These are phyloP conservation scores for Ips typographus DNA, from an alignment of 1,140 invertebrate species.

Conservation along the genomic window DNA sequence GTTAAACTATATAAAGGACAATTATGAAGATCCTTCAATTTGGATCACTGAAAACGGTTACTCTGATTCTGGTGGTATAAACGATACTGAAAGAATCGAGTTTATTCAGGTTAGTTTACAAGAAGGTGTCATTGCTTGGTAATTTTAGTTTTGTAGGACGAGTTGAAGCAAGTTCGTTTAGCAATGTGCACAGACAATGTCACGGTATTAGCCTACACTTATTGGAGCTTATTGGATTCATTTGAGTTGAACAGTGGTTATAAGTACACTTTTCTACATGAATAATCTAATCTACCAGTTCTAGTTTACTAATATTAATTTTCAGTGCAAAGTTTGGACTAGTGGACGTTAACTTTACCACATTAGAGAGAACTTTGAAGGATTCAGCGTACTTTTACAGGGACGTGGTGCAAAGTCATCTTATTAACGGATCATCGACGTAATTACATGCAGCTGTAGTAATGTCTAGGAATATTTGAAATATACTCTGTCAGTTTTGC, in stretches of 20 bases:
- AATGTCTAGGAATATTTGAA: no score
- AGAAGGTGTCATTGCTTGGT: background rate
- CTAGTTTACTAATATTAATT: conserved; percentile 4
- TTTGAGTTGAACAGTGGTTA: conserved; percentile 60
- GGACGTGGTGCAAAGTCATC: conserved; percentile 14
- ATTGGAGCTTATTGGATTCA: conserved; percentile 67
- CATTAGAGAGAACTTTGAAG: conserved; percentile 8
- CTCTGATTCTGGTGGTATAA: conserved; percentile 49
- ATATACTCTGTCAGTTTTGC: no score
- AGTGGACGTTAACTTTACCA: conserved; percentile 11
- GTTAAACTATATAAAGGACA: conserved; percentile 63
- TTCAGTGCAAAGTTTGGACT: conserved; percentile 6
- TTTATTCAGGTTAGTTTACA: conserved; percentile 30
- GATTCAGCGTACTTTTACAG: conserved; percentile 18
- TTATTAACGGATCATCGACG: conserved; percentile 3
- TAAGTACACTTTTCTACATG: conserved; percentile 42
- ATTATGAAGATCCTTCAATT: conserved; percentile 64
- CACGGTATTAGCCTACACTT: conserved; percentile 58
- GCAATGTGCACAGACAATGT: conserved; percentile 46
- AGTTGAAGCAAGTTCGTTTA: conserved; percentile 12
- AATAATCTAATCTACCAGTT: background rate
- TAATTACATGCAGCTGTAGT: no score
- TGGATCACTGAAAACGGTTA: conserved; percentile 74
- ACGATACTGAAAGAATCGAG: conserved; percentile 31
- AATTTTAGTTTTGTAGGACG: conserved; percentile 14